Conservation (phyloP, 2,113 vertebrate species). For the Nansenia antarctica region DNA sequence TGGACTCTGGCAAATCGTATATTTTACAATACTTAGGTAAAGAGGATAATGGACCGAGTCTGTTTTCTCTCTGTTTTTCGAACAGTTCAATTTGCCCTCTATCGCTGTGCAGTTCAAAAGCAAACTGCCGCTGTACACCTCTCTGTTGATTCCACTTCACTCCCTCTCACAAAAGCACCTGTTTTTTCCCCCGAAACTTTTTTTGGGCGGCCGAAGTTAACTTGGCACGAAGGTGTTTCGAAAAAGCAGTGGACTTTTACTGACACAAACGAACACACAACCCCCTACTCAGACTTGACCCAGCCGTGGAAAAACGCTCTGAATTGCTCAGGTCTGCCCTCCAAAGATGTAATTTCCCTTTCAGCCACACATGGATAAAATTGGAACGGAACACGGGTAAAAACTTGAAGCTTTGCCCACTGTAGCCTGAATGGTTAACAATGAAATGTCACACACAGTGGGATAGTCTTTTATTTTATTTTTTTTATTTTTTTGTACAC, state of each 20-base stretch:
- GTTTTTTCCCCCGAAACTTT: background rate
- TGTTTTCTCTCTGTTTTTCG: background rate
- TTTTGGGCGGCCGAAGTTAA: background rate
- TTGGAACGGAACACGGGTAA: background rate
- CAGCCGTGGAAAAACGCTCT: background rate
- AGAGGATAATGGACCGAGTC: background rate
- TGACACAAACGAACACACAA: background rate
- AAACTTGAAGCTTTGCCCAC: background rate
- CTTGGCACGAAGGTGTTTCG: background rate
- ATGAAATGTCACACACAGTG: background rate
- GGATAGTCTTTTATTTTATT: background rate
- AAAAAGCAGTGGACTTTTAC: background rate
- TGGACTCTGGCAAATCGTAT: no score
- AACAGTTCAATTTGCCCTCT: background rate
- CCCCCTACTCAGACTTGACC: background rate
- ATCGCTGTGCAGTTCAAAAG: background rate
- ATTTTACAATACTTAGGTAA: no score
- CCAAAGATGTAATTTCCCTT: slow-evolving; percentile 4
- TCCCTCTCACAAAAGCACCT: background rate
- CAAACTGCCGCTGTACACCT: background rate
- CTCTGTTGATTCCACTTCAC: slow-evolving; percentile 2
- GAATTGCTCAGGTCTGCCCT: background rate
- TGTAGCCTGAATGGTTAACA: background rate
- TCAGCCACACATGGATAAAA: background rate
- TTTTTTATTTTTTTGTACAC: background rate